Conservation (phyloP, 2,888 invertebrate species). For the Psylliodes chrysocephalus region DNA sequence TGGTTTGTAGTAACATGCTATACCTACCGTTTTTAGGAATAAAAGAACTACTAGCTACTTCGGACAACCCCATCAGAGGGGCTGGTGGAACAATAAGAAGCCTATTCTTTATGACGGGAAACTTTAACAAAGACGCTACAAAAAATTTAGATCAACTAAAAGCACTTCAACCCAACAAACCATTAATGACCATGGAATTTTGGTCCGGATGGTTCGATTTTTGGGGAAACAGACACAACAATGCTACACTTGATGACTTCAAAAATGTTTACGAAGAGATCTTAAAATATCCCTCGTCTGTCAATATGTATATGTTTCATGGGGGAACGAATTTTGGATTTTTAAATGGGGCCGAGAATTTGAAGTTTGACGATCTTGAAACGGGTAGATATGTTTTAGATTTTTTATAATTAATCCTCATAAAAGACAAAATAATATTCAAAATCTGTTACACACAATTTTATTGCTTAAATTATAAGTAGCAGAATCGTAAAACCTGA, state of each 20-base stretch:
- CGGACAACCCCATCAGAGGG: slow-evolving; percentile 62
- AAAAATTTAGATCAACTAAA: slow-evolving; percentile 41
- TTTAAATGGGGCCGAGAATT: slow-evolving; percentile 60
- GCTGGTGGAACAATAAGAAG: slow-evolving; percentile 47
- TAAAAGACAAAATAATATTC: no score
- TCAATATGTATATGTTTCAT: slow-evolving; percentile 92
- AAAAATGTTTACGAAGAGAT: slow-evolving; percentile 42
- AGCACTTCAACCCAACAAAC: slow-evolving; percentile 55
- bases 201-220: slow-evolving; percentile 73
- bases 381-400: slow-evolving; percentile 29
- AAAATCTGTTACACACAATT: no score
- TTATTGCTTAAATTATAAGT: no score
- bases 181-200: slow-evolving; percentile 70
- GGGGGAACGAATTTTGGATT: slow-evolving; percentile 91
- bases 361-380: slow-evolving; percentile 37
- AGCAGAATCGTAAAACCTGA: no score
- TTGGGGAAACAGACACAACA: slow-evolving; percentile 63
- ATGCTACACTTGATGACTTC: slow-evolving; percentile 10
- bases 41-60: slow-evolving; percentile 66
- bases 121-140: slow-evolving; percentile 39
- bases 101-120: slow-evolving; percentile 60
- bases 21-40: slow-evolving; percentile 54
- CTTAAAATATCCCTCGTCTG: slow-evolving; percentile 66
- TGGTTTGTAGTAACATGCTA: no score
- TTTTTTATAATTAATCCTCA: no score